These are phyloP conservation scores for Chydorus sphaericus DNA, from an alignment of 2,888 invertebrate genomes.

Conservation along the genomic window DNA sequence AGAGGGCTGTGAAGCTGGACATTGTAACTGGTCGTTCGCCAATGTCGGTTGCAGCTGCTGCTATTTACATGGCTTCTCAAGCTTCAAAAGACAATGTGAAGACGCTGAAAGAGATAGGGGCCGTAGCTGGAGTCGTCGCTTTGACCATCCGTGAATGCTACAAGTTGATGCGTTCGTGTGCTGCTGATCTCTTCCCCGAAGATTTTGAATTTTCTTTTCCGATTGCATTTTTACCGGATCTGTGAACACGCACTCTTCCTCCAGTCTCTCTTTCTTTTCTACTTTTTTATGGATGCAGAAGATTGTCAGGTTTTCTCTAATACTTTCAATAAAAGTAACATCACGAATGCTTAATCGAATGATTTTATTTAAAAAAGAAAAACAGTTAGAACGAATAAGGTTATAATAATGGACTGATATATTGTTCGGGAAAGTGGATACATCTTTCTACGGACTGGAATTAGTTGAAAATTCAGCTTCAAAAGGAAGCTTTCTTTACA, in stretches of 20 bases:
- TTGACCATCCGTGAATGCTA: slow-evolving; percentile 95
- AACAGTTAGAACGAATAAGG: no score
- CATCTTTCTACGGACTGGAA: no score
- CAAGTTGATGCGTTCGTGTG: slow-evolving; percentile 91
- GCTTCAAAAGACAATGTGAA: slow-evolving; percentile 76
- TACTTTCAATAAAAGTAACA: no score
- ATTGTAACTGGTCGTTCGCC: slow-evolving; percentile 96
- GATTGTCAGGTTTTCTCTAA: not conserved
- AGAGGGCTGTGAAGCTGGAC: slow-evolving; percentile 90
- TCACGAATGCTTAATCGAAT: no score
- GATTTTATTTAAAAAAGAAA: no score
- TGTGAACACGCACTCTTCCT: slow-evolving; percentile 2
- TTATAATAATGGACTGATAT: no score
- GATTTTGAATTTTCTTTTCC: slow-evolving; percentile 92
- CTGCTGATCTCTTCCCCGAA: slow-evolving; percentile 80
- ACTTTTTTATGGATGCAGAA: not conserved
- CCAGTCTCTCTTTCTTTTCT: not conserved
- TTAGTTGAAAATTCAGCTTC: no score
- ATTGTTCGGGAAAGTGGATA: no score
- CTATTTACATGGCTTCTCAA: slow-evolving; percentile 97
- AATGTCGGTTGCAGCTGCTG: slow-evolving; percentile 96
- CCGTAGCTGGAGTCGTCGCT: slow-evolving; percentile 95
- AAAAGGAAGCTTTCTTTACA: no score
- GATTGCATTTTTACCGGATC: slow-evolving; percentile 69
- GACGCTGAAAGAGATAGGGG: slow-evolving; percentile 94